Evolutionary conservation across 2,797 vertebrate species (phyloP).

Genomic region (Takifugu ocellatus): DNA sequence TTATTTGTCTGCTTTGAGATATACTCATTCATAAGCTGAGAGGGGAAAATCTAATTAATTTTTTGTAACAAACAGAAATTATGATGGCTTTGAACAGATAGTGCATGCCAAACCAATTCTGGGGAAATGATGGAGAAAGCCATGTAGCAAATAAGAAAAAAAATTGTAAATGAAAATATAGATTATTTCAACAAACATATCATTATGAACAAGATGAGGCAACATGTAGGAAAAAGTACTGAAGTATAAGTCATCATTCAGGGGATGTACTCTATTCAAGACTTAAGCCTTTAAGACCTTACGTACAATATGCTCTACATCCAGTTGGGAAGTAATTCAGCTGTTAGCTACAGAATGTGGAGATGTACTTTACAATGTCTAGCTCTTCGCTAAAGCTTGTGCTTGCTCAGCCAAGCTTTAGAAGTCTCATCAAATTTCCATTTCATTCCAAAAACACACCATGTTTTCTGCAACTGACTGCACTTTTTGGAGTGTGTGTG

Average conservation of each 20-base stretch:
- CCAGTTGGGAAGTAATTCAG: conserved; percentile 39
- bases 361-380: conserved; percentile 71
- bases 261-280: conserved; percentile 52
- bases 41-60: neutral
- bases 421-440: conserved; percentile 69
- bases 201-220: conserved; percentile 30
- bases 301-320: conserved; percentile 60
- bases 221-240: conserved; percentile 34
- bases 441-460: conserved; percentile 60
- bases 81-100: too few species aligned
- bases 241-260: conserved; percentile 42
- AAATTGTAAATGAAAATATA: conserved; percentile 10
- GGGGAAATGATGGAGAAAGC: neutral
- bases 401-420: conserved; percentile 70
- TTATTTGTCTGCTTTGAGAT: conserved; percentile 22
- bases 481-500: conserved; percentile 38
- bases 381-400: conserved; percentile 61
- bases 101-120: too few species aligned
- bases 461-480: conserved; percentile 64
- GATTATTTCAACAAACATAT: conserved; percentile 1
- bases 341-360: conserved; percentile 61
- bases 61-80: neutral
- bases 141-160: neutral
- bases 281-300: conserved; percentile 64
- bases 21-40: neutral